Conservation (phyloP, 2,888 invertebrate species). For the Sturmia bella region DNA sequence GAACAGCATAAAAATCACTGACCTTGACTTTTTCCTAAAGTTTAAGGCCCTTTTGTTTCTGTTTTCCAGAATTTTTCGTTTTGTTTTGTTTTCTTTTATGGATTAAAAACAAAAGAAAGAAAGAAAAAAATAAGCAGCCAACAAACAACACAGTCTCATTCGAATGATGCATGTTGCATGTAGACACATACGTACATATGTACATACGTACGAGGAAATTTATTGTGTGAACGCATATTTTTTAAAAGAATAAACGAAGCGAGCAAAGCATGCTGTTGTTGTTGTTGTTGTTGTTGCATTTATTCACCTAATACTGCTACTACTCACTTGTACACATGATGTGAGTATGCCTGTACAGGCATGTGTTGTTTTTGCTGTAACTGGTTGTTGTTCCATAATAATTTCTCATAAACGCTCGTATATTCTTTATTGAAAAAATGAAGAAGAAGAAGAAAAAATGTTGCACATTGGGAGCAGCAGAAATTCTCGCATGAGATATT, state of each 20-base stretch:
- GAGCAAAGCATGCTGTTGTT: neutral
- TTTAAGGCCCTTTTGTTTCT: conserved; percentile 78
- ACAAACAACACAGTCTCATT: conserved; percentile 23
- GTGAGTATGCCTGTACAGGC: neutral
- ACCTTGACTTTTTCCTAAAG: conserved; percentile 80
- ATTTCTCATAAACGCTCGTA: conserved; percentile 5
- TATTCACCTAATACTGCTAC: conserved; percentile 41
- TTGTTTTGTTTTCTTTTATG: conserved; percentile 38
- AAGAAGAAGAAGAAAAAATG: neutral
- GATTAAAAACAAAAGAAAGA: conserved; percentile 7
- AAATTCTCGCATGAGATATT: too few relatives aligned
- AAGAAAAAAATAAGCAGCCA: neutral
- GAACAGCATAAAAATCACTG: conserved; percentile 71
- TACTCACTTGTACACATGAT: conserved; percentile 50
- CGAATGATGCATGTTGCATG: conserved; percentile 49
- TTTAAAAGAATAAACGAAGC: conserved; percentile 53
- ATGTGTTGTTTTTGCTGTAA: conserved; percentile 39
- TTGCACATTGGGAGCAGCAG: neutral
- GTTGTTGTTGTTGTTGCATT: conserved; percentile 9
- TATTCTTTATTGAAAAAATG: neutral
- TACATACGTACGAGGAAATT: neutral
- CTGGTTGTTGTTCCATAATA: conserved; percentile 59
- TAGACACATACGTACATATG: neutral
- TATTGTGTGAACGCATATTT: conserved; percentile 57
- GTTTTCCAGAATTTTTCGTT: conserved; percentile 12